Base-by-base conservation (phyloP, 2,797 vertebrate genomes). In the Myotis vivesi region DNA sequence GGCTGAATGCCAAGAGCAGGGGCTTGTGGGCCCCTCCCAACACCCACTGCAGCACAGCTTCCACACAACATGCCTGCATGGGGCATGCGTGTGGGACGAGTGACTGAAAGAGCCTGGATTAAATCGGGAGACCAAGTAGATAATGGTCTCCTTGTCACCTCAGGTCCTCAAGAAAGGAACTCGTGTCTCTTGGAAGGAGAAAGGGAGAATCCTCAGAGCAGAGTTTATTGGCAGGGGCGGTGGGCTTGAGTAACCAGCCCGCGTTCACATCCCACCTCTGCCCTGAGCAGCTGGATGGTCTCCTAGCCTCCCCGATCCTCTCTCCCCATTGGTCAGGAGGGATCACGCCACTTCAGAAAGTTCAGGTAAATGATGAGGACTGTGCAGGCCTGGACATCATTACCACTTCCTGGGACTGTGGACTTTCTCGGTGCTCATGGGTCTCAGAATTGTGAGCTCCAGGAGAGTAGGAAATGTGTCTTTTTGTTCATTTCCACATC, bases 381-480 rank as follows among this genome's bases (percentile, higher is more conserved):
- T 91, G 75, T 44, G 10, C 82, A 92, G 91, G 87, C 89, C 95
- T 81, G 51, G 41, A 33, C 85, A 10, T 33, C 22, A 62, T 22
- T 13, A 55, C 2, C 41, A 36, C 25, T 41, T 75, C n/a, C 3
- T 59, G 51, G 91, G 46, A 90, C 81, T 69, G 28, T 72, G 30
- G 83, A 73, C n/a, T 69, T 93, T 96, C 77, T 85, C 46, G 72
- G 96, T 41, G n/a, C 84, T 81, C 33, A 1, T 51, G 64, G 49
- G 8, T 33, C 30, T 75, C 76, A 13, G 69, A 36, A 1, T 12
- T 12, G 8, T 10, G 28, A 53, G 20, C 30, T n/a, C 49, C 17
- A 8, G 3, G 71, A 19, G 33, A 25, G 7, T 3, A 44, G 55
- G 38, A 28, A 20, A 15, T 0, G 0, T 3, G n/a, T 22, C 33